Conservation (phyloP, 2,113 vertebrate species). For the Mastomys coucha region DNA sequence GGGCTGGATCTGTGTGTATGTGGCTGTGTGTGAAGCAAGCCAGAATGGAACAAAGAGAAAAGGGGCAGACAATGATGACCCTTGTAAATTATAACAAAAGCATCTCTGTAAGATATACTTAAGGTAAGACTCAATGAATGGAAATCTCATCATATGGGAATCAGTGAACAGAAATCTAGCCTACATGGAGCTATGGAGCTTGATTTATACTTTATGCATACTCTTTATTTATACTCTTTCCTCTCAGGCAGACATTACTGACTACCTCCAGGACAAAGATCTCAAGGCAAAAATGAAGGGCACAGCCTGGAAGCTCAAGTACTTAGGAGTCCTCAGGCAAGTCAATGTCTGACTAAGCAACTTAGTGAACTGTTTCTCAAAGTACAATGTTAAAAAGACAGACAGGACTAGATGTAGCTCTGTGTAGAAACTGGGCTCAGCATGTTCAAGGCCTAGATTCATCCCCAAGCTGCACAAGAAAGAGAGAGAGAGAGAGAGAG, state of each 20-base stretch:
- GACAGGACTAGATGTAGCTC: not conserved
- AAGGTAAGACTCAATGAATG: not conserved
- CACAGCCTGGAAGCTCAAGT: not conserved
- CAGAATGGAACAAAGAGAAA: not conserved
- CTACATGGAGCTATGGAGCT: too few species aligned
- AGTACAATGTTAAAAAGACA: not conserved
- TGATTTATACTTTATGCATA: too few species aligned
- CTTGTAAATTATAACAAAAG: not conserved
- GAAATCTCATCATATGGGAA: not conserved
- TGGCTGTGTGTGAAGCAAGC: slow-evolving; percentile 74
- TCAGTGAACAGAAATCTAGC: not conserved
- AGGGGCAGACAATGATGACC: not conserved
- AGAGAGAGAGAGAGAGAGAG: fast-evolving
- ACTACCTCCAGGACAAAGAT: not conserved
- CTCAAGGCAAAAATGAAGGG: not conserved
- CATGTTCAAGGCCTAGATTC: not conserved
- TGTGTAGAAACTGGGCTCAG: not conserved
- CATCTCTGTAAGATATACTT: not conserved
- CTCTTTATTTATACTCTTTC: not conserved
- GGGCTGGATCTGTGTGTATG: slow-evolving; percentile 92
- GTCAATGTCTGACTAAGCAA: not conserved
- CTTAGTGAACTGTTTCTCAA: not conserved
- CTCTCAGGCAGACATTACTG: not conserved
- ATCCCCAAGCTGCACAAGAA: not conserved
- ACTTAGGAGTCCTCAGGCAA: not conserved